Evolutionary conservation across 2,888 invertebrate species (phyloP).

Genomic region (Eupithecia exiguata): DNA sequence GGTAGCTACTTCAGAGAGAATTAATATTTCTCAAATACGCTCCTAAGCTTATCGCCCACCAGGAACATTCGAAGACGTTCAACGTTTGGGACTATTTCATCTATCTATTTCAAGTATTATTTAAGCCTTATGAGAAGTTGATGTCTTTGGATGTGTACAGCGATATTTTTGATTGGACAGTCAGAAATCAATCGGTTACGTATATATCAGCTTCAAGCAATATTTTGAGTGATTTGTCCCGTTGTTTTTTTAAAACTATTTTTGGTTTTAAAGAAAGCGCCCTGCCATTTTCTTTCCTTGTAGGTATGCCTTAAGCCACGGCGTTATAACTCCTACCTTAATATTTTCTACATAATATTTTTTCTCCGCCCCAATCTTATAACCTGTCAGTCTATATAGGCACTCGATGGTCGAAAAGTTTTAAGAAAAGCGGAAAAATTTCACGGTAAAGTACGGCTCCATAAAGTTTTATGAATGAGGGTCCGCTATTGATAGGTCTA

Average conservation of each 20-base stretch:
- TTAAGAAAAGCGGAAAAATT: conserved; percentile 37
- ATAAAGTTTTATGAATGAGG: conserved; percentile 48
- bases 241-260: neutral
- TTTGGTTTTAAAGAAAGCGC: neutral
- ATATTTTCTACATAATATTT: neutral
- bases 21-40: neutral
- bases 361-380: neutral
- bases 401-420: conserved; percentile 42
- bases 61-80: neutral
- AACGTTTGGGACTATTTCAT: neutral
- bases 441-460: conserved; percentile 41
- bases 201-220: too few species aligned
- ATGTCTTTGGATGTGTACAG: too few species aligned
- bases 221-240: neutral
- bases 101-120: too few species aligned
- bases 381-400: conserved; percentile 24
- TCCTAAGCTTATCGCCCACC: neutral
- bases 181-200: too few species aligned
- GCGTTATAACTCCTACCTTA: neutral
- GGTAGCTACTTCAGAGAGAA: neutral
- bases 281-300: neutral
- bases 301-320: neutral
- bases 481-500: conserved; percentile 43
- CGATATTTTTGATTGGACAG: too few species aligned
- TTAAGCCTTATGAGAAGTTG: too few species aligned